These are phyloP conservation scores for Coregonus ussuriensis DNA, from an alignment of 2,797 vertebrate genomes.

Conservation along the genomic window DNA sequence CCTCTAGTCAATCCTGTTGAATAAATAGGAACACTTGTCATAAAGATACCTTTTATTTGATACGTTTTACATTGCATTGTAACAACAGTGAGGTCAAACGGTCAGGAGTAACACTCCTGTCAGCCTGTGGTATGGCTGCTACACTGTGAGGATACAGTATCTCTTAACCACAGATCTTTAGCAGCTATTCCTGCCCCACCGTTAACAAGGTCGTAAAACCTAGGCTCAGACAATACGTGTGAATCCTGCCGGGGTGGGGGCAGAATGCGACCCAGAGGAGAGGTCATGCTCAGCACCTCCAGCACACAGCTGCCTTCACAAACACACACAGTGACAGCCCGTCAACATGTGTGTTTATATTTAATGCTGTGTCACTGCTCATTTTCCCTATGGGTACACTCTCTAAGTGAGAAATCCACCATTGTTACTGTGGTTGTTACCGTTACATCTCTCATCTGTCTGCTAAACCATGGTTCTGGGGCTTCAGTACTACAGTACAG, in stretches of 20 bases:
- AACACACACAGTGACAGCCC: background rate
- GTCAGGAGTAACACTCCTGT: background rate
- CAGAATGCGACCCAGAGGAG: background rate
- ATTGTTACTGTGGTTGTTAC: background rate
- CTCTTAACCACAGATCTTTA: conserved; percentile 52
- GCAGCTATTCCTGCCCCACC: conserved; percentile 39
- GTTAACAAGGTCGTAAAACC: conserved; percentile 60
- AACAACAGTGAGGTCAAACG: background rate
- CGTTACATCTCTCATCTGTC: background rate
- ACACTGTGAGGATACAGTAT: conserved; percentile 27
- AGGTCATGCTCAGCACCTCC: background rate
- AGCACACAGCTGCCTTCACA: background rate
- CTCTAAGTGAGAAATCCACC: background rate
- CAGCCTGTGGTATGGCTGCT: background rate
- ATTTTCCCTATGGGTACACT: background rate
- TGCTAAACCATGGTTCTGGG: background rate
- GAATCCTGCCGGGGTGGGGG: conserved; percentile 2
- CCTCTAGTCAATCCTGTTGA: background rate
- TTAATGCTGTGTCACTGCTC: background rate
- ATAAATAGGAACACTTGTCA: conserved; percentile 14
- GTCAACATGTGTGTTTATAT: background rate
- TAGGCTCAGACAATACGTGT: conserved; percentile 33
- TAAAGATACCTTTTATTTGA: conserved; percentile 58
- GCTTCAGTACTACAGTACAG: background rate
- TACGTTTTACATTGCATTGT: background rate